Evolutionary conservation across 1,140 invertebrate genomes (phyloP).

Genomic region (Heliconius eleuchia): DNA sequence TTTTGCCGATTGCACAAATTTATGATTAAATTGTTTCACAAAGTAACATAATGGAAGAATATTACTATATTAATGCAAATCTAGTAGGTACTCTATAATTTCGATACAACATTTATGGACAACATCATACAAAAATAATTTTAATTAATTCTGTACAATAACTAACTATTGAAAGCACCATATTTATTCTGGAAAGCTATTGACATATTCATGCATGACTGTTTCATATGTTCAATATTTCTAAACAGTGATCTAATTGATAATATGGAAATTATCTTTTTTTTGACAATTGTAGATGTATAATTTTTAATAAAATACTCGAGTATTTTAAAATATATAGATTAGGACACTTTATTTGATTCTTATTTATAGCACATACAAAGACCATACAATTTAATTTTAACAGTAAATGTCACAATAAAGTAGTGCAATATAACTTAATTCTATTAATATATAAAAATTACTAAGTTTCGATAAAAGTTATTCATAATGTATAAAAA

Average conservation of each 20-base stretch:
- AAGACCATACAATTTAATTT: background rate
- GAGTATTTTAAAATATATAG: background rate
- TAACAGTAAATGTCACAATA: slow-evolving; percentile 5
- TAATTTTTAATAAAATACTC: background rate
- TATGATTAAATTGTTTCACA: slow-evolving; percentile 36
- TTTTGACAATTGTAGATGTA: background rate
- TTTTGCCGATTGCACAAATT: slow-evolving; percentile 57
- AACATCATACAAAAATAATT: slow-evolving; percentile 66
- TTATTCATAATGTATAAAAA: slow-evolving; percentile 9
- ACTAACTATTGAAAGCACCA: slow-evolving; percentile 79
- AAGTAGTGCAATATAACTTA: background rate
- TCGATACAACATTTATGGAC: slow-evolving; percentile 26
- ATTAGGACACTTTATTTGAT: background rate
- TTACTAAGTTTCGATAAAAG: slow-evolving; percentile 4
- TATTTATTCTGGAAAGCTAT: slow-evolving; percentile 64
- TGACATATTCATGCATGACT: slow-evolving; percentile 26
- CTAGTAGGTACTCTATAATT: slow-evolving; percentile 17
- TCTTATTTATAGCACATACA: background rate
- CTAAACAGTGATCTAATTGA: background rate
- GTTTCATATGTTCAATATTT: slow-evolving; percentile 13
- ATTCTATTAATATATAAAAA: background rate
- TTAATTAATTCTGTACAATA: slow-evolving; percentile 79
- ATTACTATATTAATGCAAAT: slow-evolving; percentile 31
- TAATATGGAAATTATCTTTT: background rate
- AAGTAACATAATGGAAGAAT: slow-evolving; percentile 43